Evolutionary conservation across 1,140 invertebrate species (phyloP), one percentile per base, ranked within the genome.

Genomic region (Cyclina sinensis): DNA sequence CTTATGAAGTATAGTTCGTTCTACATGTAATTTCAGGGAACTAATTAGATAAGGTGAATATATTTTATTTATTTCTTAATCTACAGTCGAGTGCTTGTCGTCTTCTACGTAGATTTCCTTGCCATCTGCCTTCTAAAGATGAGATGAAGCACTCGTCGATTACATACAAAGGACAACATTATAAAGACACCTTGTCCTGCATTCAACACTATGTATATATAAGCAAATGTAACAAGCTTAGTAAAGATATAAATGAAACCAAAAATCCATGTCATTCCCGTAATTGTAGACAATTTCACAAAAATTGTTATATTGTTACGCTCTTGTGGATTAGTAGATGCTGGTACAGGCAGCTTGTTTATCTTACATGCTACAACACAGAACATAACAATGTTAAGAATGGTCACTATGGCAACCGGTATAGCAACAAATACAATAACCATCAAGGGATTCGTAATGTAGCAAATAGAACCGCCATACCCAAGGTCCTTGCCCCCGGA

Each of bases 231-330:
- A 32, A 12, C 32, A 4, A 70, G 24, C 4, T 83, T 9, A 12
- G 65, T 84, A 18, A 32, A 84, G 16, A 43, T 57, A 51, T 73
- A 84, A 14, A 84, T 65, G 32, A 84, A 84, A 5, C 82, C 82
- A 84, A 84, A 84, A 0, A 84, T 54, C 82, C 82, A 84, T 27
- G 59, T 84, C 32, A 84, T 84, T n/a, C 82, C 82, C 18, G 82
- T 84, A n/a, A 84, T 43, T 35, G 82, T 51, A 0, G 82, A 68
- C 3, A 84, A 57, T 54, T 84, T 84, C 3, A 46, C 65, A 73
- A 84, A 73, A 14, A 84, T 73, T 30, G 24, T 46, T 16, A 84
- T 27, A 62, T 84, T 48, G 24, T 73, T 68, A 11, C 82, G 62
- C 0, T 84, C 82, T 65, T 84, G 2, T 51, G 32, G 65, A 16